A percentile compares a stretch with the other conserved stretches of the same genome.
These are phyloP conservation scores for Pocillopora damicornis DNA, from an alignment of 64 coral and sea anemone species.

Conservation along the genomic window DNA sequence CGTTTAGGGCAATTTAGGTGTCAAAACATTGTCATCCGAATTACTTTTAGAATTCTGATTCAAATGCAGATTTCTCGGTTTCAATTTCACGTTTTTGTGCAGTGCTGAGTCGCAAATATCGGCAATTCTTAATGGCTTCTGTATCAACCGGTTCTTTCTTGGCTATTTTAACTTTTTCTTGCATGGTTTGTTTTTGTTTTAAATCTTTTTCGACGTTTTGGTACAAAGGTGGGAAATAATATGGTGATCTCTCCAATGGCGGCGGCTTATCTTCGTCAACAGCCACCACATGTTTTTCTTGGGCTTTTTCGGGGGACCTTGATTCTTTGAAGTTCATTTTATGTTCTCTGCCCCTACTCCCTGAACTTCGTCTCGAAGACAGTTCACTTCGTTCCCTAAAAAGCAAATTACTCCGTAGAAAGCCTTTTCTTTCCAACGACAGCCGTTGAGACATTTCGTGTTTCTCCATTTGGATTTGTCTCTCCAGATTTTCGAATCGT, in stretches of 20 bases:
- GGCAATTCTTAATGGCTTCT: constrained; percentile 3
- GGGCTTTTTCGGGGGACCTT: not conserved
- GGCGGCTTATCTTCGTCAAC: not conserved
- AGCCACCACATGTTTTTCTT: not conserved
- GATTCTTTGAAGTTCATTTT: not conserved
- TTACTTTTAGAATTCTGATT: not conserved
- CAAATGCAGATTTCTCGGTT: not conserved
- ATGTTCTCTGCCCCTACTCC: not conserved
- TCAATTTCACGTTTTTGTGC: not conserved
- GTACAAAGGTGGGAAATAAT: constrained; percentile 38
- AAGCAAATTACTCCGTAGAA: constrained; percentile 7
- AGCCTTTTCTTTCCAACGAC: constrained; percentile 1
- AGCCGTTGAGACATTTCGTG: constrained; percentile 2
- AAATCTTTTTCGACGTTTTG: constrained; percentile 19
- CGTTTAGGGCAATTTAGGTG: not conserved
- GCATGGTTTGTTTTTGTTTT: constrained; percentile 16
- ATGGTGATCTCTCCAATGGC: constrained; percentile 9
- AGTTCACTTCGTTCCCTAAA: constrained; percentile 4
- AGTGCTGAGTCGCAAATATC: constrained; percentile 14
- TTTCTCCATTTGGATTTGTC: constrained; percentile 26
- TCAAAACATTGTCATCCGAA: not conserved
- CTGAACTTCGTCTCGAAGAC: not conserved
- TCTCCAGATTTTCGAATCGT: constrained; percentile 14
- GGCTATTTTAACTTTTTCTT: not conserved
- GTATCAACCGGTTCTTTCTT: constrained; percentile 7